Evolutionary conservation across 2,797 vertebrate genomes (phyloP), one percentile per base, ranked within the genome.

Genomic region (Poeciliopsis gracilis): DNA sequence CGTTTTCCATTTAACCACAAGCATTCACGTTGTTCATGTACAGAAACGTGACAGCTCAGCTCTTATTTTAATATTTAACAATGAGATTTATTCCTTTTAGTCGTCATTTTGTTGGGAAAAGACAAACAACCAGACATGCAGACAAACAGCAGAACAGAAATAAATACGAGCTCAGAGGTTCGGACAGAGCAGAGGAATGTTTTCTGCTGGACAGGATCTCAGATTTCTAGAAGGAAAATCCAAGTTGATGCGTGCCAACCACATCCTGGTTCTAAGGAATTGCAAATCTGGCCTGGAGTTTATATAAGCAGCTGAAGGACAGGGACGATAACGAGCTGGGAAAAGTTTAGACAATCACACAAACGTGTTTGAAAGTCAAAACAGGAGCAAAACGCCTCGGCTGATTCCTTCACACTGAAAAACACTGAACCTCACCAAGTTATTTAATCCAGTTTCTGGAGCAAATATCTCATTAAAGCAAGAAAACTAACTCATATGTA

Each of bases 11-110:
- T 77, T 78, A 79, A 28, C 82, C 76, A 87, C 86, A 82, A 87
- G 83, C 90, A 82, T 84, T 76, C 79, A 84, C 49, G 57, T 74
- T 4, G 46, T 78, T 86, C 79, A 89, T 89, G 86, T 87, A 91
- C 84, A 93, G 78, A 82, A 80, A 85, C 38, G 25, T 86, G 78
- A 88, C 53, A 36, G 75, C 79, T 80, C 45, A 38, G 36, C n/a
- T 0, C 55, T 1, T 53, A 25, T 55, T 82, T 61, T n/a, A 59
- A 77, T 77, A 86, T 81, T 38, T 41, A 69, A 87, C 82, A 81
- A 74, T 84, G 73, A 69, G 76, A 46, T 59, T 84, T 76, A 72
- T 77, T 83, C 71, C 43, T 38, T 82, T 82, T 78, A 89, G 76
- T 78, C 30, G 0, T 79, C 80, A 41, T 57, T 53, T 77, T 25